Percentiles rank a stretch among this genome's conserved stretches.
Evolutionary conservation across 2,113 vertebrate species (phyloP).

Genomic region (Taurulus bubalis): DNA sequence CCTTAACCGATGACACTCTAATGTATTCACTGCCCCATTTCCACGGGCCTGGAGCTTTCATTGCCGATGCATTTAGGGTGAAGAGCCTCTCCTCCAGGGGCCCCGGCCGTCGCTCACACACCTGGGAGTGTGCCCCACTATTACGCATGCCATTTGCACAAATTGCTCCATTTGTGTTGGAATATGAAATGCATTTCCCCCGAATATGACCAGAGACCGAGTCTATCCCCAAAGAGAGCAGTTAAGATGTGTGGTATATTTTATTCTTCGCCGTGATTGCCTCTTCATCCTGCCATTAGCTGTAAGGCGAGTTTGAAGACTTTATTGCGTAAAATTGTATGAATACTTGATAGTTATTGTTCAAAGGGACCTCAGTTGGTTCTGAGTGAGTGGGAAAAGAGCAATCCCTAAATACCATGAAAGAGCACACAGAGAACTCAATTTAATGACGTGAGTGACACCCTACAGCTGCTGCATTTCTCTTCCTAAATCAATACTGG

Average conservation of each 20-base stretch:
- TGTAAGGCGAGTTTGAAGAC: background rate
- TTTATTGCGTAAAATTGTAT: slow-evolving; percentile 19
- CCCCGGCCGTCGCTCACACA: slow-evolving; percentile 54
- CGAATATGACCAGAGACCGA: slow-evolving; percentile 46
- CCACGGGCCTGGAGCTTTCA: slow-evolving; percentile 26
- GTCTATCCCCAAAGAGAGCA: slow-evolving; percentile 51
- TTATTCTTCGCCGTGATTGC: slow-evolving; percentile 52
- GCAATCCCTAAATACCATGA: background rate
- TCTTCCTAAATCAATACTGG: background rate
- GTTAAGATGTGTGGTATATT: slow-evolving; percentile 47
- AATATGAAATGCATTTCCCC: slow-evolving; percentile 72
- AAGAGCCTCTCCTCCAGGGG: slow-evolving; percentile 62
- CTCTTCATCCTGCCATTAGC: slow-evolving; percentile 40
- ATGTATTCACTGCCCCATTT: slow-evolving; percentile 71
- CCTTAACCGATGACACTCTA: slow-evolving; percentile 77
- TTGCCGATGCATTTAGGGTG: slow-evolving; percentile 65
- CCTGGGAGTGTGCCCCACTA: slow-evolving; percentile 66
- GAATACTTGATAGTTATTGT: slow-evolving; percentile 12
- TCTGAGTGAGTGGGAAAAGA: background rate
- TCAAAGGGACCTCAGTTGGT: slow-evolving; percentile 10
- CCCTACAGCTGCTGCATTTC: background rate
- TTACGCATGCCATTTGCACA: slow-evolving; percentile 79
- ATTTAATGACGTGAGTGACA: slow-evolving; percentile 1
- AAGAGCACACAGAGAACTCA: slow-evolving; percentile 9
- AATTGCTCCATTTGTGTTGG: slow-evolving; percentile 81